phyloP scores from a whole-genome alignment of 2,113 vertebrate genomes.

The Globicephala melas region DNA sequence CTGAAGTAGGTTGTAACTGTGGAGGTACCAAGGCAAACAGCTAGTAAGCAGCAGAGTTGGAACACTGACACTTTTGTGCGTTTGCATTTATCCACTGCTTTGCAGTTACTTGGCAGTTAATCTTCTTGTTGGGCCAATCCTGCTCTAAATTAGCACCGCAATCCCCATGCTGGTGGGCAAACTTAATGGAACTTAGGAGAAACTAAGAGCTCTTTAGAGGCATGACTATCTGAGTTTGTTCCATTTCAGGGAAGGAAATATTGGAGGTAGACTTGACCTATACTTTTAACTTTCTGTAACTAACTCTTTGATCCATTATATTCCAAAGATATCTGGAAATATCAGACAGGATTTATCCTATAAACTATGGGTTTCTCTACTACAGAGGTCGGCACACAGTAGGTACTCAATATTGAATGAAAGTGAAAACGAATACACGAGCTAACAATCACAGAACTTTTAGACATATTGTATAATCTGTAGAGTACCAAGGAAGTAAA shows the following conservation, averaged over 20 bases:
- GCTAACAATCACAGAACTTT: background rate
- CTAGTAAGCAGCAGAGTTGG: background rate
- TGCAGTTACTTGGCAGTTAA: background rate
- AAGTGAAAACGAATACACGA: background rate
- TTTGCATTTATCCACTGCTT: background rate
- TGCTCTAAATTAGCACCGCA: background rate
- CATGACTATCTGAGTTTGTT: background rate
- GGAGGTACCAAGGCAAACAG: background rate
- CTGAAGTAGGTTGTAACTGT: background rate
- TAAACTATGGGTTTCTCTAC: background rate
- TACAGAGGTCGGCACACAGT: background rate
- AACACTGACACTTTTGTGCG: background rate
- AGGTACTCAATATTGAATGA: background rate
- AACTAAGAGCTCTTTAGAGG: background rate
- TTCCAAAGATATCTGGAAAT: constrained; percentile 3
- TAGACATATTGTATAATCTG: background rate
- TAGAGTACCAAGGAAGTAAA: background rate
- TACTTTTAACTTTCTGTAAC: background rate
- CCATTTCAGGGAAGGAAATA: background rate
- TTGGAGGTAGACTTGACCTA: background rate
- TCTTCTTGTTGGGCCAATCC: background rate
- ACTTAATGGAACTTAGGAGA: background rate
- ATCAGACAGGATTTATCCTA: background rate
- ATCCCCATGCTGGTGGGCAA: background rate
- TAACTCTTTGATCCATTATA: constrained; percentile 9